These are phyloP conservation scores for Hyppa rectilinea DNA, from an alignment of 2,888 invertebrate genomes.

Conservation along the genomic window DNA sequence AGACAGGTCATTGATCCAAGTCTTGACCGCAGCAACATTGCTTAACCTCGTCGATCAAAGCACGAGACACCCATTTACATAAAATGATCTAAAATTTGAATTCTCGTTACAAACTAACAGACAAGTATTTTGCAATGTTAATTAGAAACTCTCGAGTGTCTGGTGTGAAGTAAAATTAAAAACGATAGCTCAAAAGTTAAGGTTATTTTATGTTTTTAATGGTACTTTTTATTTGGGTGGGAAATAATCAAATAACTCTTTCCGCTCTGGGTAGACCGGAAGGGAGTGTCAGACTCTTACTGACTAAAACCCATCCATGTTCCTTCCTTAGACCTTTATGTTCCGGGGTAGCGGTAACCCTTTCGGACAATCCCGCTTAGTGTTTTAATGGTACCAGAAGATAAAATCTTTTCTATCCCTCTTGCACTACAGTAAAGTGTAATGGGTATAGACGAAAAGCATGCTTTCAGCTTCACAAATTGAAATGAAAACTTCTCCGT, in stretches of 20 bases:
- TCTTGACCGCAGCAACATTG: constrained; percentile 7
- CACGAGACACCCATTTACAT: constrained; percentile 9
- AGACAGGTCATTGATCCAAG: constrained; percentile 9
- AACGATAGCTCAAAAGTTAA: constrained; percentile 29
- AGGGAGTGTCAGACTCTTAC: too few species aligned
- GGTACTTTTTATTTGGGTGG: too few species aligned
- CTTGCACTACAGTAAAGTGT: not conserved
- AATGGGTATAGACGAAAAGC: not conserved
- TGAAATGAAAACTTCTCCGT: not conserved
- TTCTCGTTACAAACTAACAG: constrained; percentile 46
- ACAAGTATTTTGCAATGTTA: constrained; percentile 52
- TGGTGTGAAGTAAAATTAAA: constrained; percentile 37
- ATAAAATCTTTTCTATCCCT: not conserved
- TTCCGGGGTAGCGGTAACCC: too few species aligned
- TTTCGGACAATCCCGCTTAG: too few species aligned
- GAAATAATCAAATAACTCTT: too few species aligned
- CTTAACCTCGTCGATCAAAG: constrained; percentile 11
- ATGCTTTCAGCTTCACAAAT: not conserved
- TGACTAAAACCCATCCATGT: too few species aligned
- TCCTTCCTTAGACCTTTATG: too few species aligned
- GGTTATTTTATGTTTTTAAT: constrained; percentile 32
- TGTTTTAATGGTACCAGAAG: constrained; percentile 21
- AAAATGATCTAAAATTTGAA: constrained; percentile 39
- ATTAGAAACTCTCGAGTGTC: constrained; percentile 31
- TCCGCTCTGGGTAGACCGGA: too few species aligned